These are phyloP conservation scores for Bradysia coprophila DNA, from an alignment of 1,140 invertebrate genomes.

Conservation along the genomic window DNA sequence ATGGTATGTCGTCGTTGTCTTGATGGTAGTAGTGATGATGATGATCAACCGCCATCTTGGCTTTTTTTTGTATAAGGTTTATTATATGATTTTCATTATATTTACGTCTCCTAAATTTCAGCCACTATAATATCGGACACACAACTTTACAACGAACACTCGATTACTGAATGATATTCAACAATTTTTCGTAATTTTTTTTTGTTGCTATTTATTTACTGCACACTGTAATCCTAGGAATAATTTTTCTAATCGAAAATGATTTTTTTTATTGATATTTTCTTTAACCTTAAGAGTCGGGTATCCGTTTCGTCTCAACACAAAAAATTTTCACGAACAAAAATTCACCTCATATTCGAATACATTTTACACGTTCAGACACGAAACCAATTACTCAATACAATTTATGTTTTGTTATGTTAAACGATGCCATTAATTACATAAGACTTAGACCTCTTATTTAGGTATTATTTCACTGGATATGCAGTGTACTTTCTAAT, in stretches of 20 bases:
- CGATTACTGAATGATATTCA: too few species aligned
- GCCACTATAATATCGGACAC: too few species aligned
- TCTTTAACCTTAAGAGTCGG: not conserved
- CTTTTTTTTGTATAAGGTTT: not conserved
- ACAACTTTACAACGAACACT: too few species aligned
- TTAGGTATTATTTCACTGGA: too few species aligned
- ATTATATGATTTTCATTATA: not conserved
- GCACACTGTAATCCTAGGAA: not conserved
- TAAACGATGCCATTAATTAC: not conserved
- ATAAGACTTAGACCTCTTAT: not conserved
- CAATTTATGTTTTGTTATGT: not conserved
- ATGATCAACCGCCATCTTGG: not conserved
- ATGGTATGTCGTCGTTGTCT: not conserved
- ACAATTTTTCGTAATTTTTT: too few species aligned
- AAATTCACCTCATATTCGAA: not conserved
- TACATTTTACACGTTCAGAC: not conserved
- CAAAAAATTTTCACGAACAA: too few species aligned
- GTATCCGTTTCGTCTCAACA: too few species aligned
- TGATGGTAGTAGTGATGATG: too few species aligned
- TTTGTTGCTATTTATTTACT: not conserved
- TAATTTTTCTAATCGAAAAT: not conserved
- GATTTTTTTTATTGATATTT: not conserved
- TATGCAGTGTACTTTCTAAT: not conserved
- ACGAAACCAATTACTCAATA: not conserved
- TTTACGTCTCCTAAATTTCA: not conserved